Evolutionary conservation across 2,113 vertebrate genomes (phyloP), one percentile per base, ranked within the genome.

Genomic region (Cavia porcellus): DNA sequence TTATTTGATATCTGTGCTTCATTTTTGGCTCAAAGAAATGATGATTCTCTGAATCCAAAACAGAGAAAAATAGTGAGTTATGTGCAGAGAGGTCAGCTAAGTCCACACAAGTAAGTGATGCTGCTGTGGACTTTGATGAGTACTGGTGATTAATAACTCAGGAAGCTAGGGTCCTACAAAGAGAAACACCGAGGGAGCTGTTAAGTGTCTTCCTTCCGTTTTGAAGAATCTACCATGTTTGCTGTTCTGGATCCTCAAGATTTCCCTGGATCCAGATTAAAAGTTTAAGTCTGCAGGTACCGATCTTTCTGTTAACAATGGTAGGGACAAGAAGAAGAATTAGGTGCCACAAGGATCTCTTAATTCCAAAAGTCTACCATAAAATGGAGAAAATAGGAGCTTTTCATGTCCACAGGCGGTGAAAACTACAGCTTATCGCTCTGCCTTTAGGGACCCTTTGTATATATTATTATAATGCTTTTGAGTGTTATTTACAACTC

Each of bases 1-100:
- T 22, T 72, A 12, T 57, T 32, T 5, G 85, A 22, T 7, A 59
- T 81, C 86, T 47, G 50, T 42, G 45, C 85, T 28, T 10, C 13
- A 15, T 22, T 77, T 85, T 89, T 64, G 61, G 13, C 22, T 82
- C 32, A 64, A 81, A 82, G 66, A 91, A 89, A 72, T 90, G 20
- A 83, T 83, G 89, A 79, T 64, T 22, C 17, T 68, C 89, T 86
- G 30, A 3, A 19, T 77, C 42, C 30, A n/a, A 38, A 61, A 64
- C n/a, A 61, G 13, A 68, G 14, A 81, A 72, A 50, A 30, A 15
- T 50, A 35, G 17, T n/a, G 59, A 52, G 8, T 88, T 70, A 30
- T 24, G 28, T 38, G 25, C n/a, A 62, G 32, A 82, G n/a, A 83
- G 19, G 3, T 75, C 14, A 66, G 20, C 68, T 61, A 28, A 45